Evolutionary conservation across 1,140 invertebrate genomes (phyloP).

Genomic region (Choristoneura fumiferana): DNA sequence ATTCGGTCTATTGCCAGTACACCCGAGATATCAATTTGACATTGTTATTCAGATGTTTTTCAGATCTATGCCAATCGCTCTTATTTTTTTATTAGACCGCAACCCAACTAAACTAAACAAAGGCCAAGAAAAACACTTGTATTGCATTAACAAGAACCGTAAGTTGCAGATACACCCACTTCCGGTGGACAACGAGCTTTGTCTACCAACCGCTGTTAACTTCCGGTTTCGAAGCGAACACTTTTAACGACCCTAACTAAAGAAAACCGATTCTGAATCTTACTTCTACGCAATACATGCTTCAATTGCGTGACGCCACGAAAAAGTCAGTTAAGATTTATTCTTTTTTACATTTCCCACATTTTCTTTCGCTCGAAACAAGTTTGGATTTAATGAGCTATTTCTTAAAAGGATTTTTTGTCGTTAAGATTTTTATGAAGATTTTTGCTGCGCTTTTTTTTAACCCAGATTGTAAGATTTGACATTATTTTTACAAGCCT

Average conservation of each 20-base stretch:
- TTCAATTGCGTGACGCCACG: constrained; percentile 14
- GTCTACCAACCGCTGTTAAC: constrained; percentile 58
- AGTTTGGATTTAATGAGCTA: constrained; percentile 52
- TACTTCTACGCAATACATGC: constrained; percentile 23
- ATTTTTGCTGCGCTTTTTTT: too few relatives aligned
- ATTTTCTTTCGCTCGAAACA: constrained; percentile 42
- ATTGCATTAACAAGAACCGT: constrained; percentile 35
- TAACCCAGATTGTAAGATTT: too few relatives aligned
- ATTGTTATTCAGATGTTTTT: too few relatives aligned
- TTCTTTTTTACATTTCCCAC: constrained; percentile 49
- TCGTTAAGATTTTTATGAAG: not conserved
- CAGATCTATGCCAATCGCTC: too few relatives aligned
- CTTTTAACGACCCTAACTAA: constrained; percentile 41
- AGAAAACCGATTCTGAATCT: constrained; percentile 21
- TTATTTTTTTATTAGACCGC: not conserved
- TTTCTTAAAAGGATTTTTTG: constrained; percentile 34
- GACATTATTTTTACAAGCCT: too few relatives aligned
- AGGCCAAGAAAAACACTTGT: not conserved
- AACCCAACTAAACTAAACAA: constrained; percentile 12
- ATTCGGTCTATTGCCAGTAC: too few relatives aligned
- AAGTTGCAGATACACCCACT: constrained; percentile 46
- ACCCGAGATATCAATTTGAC: too few relatives aligned
- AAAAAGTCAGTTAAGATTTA: constrained; percentile 43
- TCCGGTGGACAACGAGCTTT: constrained; percentile 58
- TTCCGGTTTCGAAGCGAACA: constrained; percentile 48